A percentile compares a stretch with the other conserved stretches of the same genome.
phyloP scores from a whole-genome alignment of 2,113 vertebrate species.

The Rhizomys pruinosus region DNA sequence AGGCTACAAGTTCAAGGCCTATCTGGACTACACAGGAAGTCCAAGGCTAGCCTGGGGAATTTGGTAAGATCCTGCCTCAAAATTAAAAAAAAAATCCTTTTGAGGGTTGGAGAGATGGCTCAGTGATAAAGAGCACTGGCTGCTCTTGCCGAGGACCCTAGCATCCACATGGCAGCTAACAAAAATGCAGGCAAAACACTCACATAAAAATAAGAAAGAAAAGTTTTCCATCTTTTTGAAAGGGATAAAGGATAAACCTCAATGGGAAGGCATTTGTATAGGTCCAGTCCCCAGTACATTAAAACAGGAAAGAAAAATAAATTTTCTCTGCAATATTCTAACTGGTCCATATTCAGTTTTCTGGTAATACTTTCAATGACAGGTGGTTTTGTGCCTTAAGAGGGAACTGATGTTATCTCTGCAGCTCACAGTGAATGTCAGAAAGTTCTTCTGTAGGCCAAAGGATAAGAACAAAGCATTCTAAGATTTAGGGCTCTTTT shows the following conservation, averaged over 20 bases:
- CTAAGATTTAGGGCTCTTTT: conserved; percentile 33
- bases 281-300: neutral
- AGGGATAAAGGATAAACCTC: neutral
- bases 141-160: too few relatives aligned
- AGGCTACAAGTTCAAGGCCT: neutral
- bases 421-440: conserved; percentile 14
- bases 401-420: neutral
- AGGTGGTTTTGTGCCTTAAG: conserved; percentile 9
- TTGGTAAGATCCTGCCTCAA: neutral
- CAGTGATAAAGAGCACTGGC: too few relatives aligned
- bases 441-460: conserved; percentile 33
- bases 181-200: too few relatives aligned
- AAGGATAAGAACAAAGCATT: neutral
- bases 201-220: too few relatives aligned
- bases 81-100: neutral
- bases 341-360: conserved; percentile 36
- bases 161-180: too few relatives aligned
- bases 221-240: neutral
- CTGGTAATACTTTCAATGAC: neutral
- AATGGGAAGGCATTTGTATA: neutral
- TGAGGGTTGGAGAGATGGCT: neutral
- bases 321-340: conserved; percentile 37
- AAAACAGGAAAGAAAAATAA: conserved; percentile 4
- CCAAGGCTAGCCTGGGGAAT: neutral
- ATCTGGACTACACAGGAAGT: neutral